A percentile compares a stretch with the other conserved stretches of the same genome.
phyloP scores from a whole-genome alignment of 37 sponge, comb jelly and placozoan genomes.

The Spongilla lacustris region DNA sequence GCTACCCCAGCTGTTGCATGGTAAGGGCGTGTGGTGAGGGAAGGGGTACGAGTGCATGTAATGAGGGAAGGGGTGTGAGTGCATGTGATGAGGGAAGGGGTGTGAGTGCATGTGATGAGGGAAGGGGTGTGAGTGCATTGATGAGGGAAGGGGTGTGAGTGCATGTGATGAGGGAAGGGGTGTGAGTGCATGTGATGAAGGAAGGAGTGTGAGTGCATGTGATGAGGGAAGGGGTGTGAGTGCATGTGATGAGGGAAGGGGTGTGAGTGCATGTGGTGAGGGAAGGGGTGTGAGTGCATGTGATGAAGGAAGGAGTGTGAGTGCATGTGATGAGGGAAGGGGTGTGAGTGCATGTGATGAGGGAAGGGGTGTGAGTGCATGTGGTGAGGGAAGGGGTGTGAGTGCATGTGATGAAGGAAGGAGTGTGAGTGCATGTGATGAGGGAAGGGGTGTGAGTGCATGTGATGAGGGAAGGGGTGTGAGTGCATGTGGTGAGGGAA shows the following conservation, averaged over 20 bases:
- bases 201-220: slow-evolving; percentile 28
- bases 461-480: slow-evolving; percentile 29
- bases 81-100: background rate
- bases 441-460: slow-evolving; percentile 37
- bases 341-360: slow-evolving; percentile 38
- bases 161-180: background rate
- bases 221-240: slow-evolving; percentile 42
- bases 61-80: slow-evolving; percentile 41
- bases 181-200: slow-evolving; percentile 40
- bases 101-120: slow-evolving; percentile 42
- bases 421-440: slow-evolving; percentile 43
- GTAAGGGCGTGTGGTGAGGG: slow-evolving; percentile 43
- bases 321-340: slow-evolving; percentile 8
- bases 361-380: slow-evolving; percentile 34
- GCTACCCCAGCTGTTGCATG: slow-evolving; percentile 76
- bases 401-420: too few species aligned
- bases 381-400: slow-evolving; percentile 2
- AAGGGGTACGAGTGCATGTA: background rate
- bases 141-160: too few species aligned
- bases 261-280: slow-evolving; percentile 43
- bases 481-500: slow-evolving; percentile 19
- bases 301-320: too few species aligned
- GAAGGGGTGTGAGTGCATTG: too few species aligned
- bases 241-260: background rate
- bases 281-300: too few species aligned